These are phyloP conservation scores for Trissonchulus sp. DNA, from an alignment of 2,888 invertebrate genomes.

Conservation along the genomic window DNA sequence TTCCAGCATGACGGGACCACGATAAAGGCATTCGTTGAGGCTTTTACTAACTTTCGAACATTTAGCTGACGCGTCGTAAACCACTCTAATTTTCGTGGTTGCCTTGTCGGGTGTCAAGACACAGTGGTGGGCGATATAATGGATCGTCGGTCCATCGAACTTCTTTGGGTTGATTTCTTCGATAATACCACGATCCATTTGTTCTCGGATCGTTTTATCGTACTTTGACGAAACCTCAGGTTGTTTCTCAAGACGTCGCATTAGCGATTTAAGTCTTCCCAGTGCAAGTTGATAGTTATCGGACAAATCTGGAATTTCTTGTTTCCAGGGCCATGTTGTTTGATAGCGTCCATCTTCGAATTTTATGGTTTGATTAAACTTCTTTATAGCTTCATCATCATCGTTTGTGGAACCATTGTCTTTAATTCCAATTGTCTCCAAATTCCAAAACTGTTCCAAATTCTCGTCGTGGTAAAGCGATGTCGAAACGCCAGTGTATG, in stretches of 20 bases:
- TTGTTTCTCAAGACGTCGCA: not conserved
- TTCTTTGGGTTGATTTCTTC: constrained; percentile 20
- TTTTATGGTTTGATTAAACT: not conserved
- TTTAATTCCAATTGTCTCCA: not conserved
- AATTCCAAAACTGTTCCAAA: constrained; percentile 5
- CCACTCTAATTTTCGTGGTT: constrained; percentile 39
- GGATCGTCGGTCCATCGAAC: constrained; percentile 6
- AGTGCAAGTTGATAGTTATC: not conserved
- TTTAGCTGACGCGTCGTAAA: constrained; percentile 39
- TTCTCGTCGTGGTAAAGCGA: not conserved
- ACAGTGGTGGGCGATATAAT: constrained; percentile 36
- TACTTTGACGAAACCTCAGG: constrained; percentile 29
- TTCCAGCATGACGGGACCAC: constrained; percentile 32
- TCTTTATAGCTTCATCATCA: not conserved
- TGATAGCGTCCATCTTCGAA: not conserved
- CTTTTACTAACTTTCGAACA: constrained; percentile 22
- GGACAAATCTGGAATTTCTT: not conserved
- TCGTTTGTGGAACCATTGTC: not conserved
- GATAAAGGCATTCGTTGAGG: constrained; percentile 36
- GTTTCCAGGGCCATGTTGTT: not conserved
- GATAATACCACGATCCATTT: constrained; percentile 28
- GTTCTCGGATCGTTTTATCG: constrained; percentile 26
- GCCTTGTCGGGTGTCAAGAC: constrained; percentile 32
- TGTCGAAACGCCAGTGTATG: no score
- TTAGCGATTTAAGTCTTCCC: not conserved